phyloP scores from a whole-genome alignment of 2,113 vertebrate genomes.

The Acanthochromis polyacanthus region DNA sequence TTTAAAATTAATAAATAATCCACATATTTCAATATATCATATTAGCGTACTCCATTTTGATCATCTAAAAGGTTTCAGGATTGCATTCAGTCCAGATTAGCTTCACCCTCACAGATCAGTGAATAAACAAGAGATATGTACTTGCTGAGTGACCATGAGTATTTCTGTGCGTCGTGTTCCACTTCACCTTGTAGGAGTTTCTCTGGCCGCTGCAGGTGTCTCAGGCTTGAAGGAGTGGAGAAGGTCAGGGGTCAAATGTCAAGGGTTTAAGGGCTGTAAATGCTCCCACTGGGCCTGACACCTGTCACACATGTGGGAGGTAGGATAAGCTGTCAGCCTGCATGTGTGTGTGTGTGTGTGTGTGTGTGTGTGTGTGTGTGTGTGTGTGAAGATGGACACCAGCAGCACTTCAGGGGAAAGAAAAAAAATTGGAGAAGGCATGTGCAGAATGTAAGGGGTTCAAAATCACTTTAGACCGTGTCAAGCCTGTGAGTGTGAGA shows the following conservation, averaged over 20 bases:
- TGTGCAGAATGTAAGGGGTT: slow-evolving; percentile 75
- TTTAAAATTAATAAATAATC: too few species aligned
- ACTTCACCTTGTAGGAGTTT: slow-evolving; percentile 35
- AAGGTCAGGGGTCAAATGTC: slow-evolving; percentile 72
- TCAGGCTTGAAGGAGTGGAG: slow-evolving; percentile 41
- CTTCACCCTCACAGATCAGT: too few species aligned
- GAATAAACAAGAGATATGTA: too few species aligned
- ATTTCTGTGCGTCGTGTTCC: slow-evolving; percentile 28
- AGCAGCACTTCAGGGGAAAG: slow-evolving; percentile 51
- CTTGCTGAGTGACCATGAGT: not conserved
- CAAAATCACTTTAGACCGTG: slow-evolving; percentile 66
- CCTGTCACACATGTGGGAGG: slow-evolving; percentile 87
- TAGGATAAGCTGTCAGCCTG: slow-evolving; percentile 77
- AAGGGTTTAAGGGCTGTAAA: slow-evolving; percentile 81
- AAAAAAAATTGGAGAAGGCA: slow-evolving; percentile 58
- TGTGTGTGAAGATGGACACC: slow-evolving; percentile 59
- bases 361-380: slow-evolving; percentile 43
- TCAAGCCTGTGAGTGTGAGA: slow-evolving; percentile 47
- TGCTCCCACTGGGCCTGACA: slow-evolving; percentile 79
- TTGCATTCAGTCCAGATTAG: too few species aligned
- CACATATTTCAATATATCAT: too few species aligned
- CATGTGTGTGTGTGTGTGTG: slow-evolving; percentile 40
- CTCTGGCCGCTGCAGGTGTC: slow-evolving; percentile 70
- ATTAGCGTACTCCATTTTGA: not conserved
- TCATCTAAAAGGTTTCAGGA: too few species aligned